Conservation (phyloP, 2,797 vertebrate species). For the Threskiornis aethiopicus region DNA sequence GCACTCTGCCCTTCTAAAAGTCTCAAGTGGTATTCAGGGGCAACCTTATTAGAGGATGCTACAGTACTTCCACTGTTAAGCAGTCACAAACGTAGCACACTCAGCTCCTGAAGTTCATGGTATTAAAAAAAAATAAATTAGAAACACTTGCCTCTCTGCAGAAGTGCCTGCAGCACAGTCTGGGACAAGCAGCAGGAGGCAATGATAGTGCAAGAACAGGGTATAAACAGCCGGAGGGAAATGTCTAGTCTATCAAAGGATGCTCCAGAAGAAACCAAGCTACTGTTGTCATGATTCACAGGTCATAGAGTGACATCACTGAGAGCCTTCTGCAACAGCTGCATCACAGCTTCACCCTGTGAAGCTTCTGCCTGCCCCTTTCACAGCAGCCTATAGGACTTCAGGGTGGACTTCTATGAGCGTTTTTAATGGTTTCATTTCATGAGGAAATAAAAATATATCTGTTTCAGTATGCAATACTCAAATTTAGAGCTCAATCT, state of each 20-base stretch:
- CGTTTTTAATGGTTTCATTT: background rate
- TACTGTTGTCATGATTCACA: background rate
- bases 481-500: background rate
- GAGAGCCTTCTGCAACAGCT: background rate
- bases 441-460: background rate
- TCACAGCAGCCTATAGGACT: background rate
- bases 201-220: background rate
- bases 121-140: slow-evolving; percentile 39
- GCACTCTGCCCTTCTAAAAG: background rate
- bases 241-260: background rate
- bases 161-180: slow-evolving; percentile 8
- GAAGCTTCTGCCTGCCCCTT: background rate
- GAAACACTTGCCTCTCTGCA: background rate
- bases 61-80: background rate
- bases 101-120: background rate
- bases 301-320: background rate
- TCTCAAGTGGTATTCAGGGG: background rate
- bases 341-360: background rate
- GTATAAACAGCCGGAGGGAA: slow-evolving; percentile 2
- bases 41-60: background rate
- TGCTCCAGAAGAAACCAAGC: background rate
- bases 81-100: background rate
- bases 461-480: background rate
- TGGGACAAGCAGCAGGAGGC: slow-evolving; percentile 9
- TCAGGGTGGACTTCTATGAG: background rate